Evolutionary conservation across 1,140 invertebrate genomes (phyloP).

Genomic region (Cyclargus thomasi): DNA sequence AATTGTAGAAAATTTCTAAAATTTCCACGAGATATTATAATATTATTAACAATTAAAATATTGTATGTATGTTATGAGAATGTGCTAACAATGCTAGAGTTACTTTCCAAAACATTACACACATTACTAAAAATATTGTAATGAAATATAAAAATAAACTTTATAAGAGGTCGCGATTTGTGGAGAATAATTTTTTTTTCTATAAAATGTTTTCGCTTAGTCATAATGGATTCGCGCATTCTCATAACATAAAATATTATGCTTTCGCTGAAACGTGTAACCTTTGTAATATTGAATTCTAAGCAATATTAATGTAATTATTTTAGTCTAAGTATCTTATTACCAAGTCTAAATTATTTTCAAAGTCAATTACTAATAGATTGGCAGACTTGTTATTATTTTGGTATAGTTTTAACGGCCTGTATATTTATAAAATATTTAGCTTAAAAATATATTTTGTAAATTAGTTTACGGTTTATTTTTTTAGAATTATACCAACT

Average conservation of each 20-base stretch:
- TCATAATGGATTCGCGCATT: conserved; percentile 18
- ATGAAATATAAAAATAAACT: neutral
- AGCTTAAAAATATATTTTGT: conserved; percentile 35
- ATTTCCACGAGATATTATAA: conserved; percentile 45
- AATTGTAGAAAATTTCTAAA: conserved; percentile 60
- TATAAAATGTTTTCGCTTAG: neutral
- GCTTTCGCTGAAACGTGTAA: conserved; percentile 46
- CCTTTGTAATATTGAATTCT: conserved; percentile 35
- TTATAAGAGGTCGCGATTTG: too few relatives aligned
- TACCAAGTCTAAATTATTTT: conserved; percentile 30
- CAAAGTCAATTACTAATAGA: conserved; percentile 6
- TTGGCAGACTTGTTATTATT: conserved; percentile 10
- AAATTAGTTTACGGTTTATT: conserved; percentile 33
- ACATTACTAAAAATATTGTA: neutral
- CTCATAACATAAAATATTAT: conserved; percentile 30
- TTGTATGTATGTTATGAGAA: conserved; percentile 33
- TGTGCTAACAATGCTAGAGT: conserved; percentile 25
- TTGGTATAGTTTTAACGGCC: conserved; percentile 39
- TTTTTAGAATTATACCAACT: conserved; percentile 18
- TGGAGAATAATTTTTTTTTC: neutral
- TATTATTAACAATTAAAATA: conserved; percentile 18
- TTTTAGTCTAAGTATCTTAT: conserved; percentile 44
- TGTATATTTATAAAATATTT: conserved; percentile 59
- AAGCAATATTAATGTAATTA: conserved; percentile 64
- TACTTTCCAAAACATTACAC: neutral